Conservation (phyloP, 2,797 vertebrate genomes). For the Labeo calbasu region DNA sequence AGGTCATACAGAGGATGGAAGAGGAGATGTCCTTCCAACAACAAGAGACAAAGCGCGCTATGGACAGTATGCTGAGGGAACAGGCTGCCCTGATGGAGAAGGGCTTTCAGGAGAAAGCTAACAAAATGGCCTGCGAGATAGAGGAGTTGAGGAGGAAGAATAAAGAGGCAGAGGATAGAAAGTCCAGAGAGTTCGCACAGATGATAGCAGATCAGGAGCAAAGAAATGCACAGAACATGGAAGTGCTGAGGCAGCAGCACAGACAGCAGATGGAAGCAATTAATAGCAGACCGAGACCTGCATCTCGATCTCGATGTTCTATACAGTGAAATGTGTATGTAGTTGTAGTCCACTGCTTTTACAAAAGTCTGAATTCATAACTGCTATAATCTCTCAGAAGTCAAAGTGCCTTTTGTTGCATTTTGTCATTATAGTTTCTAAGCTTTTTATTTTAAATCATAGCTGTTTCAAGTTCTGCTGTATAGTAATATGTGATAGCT, state of each 20-base stretch:
- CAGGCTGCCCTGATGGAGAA: conserved; percentile 57
- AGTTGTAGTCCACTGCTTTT: background rate
- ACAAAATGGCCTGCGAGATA: conserved; percentile 56
- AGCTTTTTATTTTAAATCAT: background rate
- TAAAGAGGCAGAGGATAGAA: background rate
- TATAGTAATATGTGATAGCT: background rate
- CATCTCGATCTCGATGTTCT: background rate
- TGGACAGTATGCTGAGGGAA: conserved; percentile 60
- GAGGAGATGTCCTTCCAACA: conserved; percentile 35
- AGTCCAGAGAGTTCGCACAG: background rate
- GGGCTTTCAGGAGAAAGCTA: conserved; percentile 51
- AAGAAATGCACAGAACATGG: conserved; percentile 15
- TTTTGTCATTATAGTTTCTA: background rate
- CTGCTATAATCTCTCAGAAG: background rate
- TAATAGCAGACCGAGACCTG: background rate
- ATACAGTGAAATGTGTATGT: background rate
- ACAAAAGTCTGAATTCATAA: background rate
- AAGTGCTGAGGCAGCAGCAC: conserved; percentile 21
- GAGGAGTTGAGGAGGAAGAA: conserved; percentile 45
- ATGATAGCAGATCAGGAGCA: conserved; percentile 1
- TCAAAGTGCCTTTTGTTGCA: background rate
- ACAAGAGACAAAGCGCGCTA: conserved; percentile 12
- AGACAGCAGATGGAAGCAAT: background rate
- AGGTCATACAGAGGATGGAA: conserved; percentile 48
- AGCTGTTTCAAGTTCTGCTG: background rate